Conservation (phyloP, 2,797 vertebrate species). For the Menidia menidia region DNA sequence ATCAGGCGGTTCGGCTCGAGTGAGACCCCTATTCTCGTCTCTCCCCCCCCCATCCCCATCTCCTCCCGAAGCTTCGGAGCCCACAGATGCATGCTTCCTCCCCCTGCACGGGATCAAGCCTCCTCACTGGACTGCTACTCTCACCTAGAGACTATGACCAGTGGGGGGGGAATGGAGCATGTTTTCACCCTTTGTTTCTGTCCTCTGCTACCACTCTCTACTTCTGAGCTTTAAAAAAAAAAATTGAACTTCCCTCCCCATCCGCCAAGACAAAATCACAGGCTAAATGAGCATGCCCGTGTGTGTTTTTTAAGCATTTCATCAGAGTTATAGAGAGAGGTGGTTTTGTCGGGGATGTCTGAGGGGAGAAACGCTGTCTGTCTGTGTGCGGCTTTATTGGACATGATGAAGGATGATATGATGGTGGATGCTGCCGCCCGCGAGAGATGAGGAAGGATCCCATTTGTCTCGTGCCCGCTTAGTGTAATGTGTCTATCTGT, state of each 20-base stretch:
- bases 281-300: slow-evolving; percentile 69
- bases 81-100: slow-evolving; percentile 48
- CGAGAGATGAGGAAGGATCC: slow-evolving; percentile 73
- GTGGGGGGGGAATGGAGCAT: slow-evolving; percentile 56
- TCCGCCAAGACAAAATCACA: slow-evolving; percentile 56
- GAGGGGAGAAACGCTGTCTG: slow-evolving; percentile 63
- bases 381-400: slow-evolving; percentile 80
- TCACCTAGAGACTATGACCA: slow-evolving; percentile 81
- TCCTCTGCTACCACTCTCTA: slow-evolving; percentile 44
- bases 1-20: slow-evolving; percentile 80
- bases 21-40: slow-evolving; percentile 75
- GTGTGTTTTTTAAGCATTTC: slow-evolving; percentile 74
- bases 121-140: slow-evolving; percentile 54
- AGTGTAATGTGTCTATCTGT: slow-evolving; percentile 78
- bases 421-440: slow-evolving; percentile 68
- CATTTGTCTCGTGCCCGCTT: slow-evolving; percentile 75
- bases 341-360: slow-evolving; percentile 61
- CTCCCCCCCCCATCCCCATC: slow-evolving; percentile 40
- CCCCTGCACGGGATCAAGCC: slow-evolving; percentile 48
- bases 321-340: slow-evolving; percentile 69
- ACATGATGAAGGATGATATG: slow-evolving; percentile 82
- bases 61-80: slow-evolving; percentile 64
- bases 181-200: slow-evolving; percentile 63
- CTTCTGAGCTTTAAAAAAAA: neutral
- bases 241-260: slow-evolving; percentile 16